Conservation (phyloP, 2,888 invertebrate species). For the Idaea aversata region DNA sequence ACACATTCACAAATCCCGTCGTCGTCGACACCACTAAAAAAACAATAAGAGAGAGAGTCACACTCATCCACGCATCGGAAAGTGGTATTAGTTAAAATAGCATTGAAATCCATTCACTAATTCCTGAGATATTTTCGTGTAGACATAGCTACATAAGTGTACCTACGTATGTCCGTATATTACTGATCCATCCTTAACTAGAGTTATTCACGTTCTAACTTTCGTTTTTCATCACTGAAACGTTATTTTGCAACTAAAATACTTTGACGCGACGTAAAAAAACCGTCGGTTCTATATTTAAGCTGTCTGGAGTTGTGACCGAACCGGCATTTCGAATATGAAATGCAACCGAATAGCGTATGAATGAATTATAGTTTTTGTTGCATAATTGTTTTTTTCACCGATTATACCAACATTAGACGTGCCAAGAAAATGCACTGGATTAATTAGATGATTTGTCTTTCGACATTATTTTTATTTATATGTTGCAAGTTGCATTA, state of each 20-base stretch:
- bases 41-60: conserved; percentile 12
- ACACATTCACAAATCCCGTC: conserved; percentile 30
- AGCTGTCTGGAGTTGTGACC: conserved; percentile 49
- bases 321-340: conserved; percentile 40
- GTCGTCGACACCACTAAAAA: conserved; percentile 7
- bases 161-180: conserved; percentile 16
- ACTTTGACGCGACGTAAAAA: conserved; percentile 57
- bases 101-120: conserved; percentile 31
- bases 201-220: conserved; percentile 25
- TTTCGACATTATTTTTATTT: neutral
- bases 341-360: conserved; percentile 47
- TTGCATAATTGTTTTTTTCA: conserved; percentile 36
- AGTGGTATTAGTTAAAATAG: conserved; percentile 26
- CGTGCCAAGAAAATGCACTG: conserved; percentile 14
- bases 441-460: conserved; percentile 13
- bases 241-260: conserved; percentile 64
- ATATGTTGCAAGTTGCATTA: neutral
- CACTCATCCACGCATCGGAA: conserved; percentile 21
- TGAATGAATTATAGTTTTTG: conserved; percentile 52
- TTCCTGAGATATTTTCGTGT: conserved; percentile 30
- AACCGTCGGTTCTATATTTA: conserved; percentile 56
- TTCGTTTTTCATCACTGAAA: conserved; percentile 41
- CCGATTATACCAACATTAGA: conserved; percentile 20
- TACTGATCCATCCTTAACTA: conserved; percentile 21
- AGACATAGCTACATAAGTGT: conserved; percentile 20